Conservation (phyloP, 2,113 vertebrate genomes). For the Oostethus manadensis region DNA sequence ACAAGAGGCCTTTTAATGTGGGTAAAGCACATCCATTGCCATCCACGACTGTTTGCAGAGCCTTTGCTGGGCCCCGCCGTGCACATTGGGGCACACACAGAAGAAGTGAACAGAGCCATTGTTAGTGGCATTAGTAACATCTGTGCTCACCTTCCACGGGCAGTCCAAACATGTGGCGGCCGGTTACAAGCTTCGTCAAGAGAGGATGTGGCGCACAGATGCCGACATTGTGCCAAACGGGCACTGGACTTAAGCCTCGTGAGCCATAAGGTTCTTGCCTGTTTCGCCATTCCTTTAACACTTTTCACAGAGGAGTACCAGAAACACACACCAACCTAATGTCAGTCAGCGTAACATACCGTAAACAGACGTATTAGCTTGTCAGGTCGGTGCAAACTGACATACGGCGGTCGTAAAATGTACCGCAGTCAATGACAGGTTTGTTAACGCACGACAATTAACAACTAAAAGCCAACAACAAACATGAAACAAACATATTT, state of each 20-base stretch:
- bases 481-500: no score
- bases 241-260: neutral
- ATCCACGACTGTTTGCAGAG: neutral
- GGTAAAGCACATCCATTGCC: neutral
- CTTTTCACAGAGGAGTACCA: neutral
- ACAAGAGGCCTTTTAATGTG: neutral
- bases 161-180: neutral
- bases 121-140: conserved; percentile 1
- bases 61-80: neutral
- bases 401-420: no score
- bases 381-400: no score
- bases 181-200: neutral
- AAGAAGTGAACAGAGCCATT: neutral
- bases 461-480: no score
- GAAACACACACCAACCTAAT: no score
- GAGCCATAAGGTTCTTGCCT: neutral
- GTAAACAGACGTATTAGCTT: no score
- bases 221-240: neutral
- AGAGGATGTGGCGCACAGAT: neutral
- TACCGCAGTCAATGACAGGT: no score
- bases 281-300: neutral
- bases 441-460: no score
- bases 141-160: conserved; percentile 9
- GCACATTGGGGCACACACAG: neutral
- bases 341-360: no score